These are phyloP conservation scores for Meandrina meandrites DNA, from an alignment of 92 coral and sea anemone species.

Conservation along the genomic window DNA sequence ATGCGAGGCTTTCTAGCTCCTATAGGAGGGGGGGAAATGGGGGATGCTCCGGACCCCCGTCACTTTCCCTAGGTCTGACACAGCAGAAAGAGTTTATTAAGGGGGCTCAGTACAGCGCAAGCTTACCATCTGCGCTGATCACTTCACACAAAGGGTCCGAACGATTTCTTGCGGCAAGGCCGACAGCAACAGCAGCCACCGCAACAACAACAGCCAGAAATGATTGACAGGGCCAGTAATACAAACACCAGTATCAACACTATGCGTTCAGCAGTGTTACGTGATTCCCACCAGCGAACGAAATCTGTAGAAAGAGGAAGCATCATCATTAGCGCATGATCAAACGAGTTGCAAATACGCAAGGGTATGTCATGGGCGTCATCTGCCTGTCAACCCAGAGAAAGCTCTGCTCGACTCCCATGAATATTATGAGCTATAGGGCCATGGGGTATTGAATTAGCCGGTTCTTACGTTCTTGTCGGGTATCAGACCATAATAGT, in stretches of 20 bases:
- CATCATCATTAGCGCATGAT: not conserved
- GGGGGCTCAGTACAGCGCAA: not conserved
- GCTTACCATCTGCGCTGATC: slow-evolving; percentile 6
- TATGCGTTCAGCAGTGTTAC: slow-evolving; percentile 58
- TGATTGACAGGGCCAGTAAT: slow-evolving; percentile 22
- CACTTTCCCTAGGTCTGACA: no score
- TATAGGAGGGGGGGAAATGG: not conserved
- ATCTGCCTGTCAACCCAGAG: no score
- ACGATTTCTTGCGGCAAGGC: slow-evolving; percentile 41
- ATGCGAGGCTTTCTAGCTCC: not conserved
- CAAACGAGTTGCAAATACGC: no score
- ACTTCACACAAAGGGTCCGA: not conserved
- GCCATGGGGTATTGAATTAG: not conserved
- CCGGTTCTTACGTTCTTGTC: no score
- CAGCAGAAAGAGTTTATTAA: not conserved
- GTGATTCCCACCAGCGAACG: slow-evolving; percentile 60
- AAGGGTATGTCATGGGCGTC: no score
- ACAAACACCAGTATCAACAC: slow-evolving; percentile 3
- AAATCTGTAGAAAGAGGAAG: slow-evolving; percentile 39
- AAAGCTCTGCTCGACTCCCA: no score
- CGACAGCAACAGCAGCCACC: slow-evolving; percentile 60
- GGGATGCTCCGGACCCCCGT: not conserved
- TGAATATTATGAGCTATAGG: no score
- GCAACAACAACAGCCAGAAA: slow-evolving; percentile 48
- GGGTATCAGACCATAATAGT: no score